Conservation (phyloP, 35 echinoderm and acorn worm genomes). For the Heliocidaris erythrogramma region DNA sequence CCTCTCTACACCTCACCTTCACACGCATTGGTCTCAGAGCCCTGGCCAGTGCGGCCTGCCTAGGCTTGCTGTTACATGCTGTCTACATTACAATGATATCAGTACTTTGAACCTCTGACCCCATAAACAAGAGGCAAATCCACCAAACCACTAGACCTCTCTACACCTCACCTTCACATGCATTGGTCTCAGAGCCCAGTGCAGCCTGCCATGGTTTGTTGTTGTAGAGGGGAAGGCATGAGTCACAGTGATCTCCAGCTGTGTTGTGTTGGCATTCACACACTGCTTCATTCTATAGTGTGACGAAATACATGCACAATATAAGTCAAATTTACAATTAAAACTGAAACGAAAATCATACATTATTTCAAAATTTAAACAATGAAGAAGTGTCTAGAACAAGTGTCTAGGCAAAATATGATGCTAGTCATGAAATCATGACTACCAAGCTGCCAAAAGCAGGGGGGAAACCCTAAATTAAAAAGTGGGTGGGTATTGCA, state of each 20-base stretch:
- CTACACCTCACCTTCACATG: conserved; percentile 74
- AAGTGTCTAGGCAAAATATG: too few relatives aligned
- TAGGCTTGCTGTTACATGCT: not conserved
- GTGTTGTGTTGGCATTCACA: conserved; percentile 97
- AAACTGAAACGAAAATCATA: too few relatives aligned
- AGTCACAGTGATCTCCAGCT: conserved; percentile 67
- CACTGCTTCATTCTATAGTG: conserved; percentile 66
- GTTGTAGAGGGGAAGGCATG: conserved; percentile 82
- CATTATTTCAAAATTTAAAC: too few relatives aligned
- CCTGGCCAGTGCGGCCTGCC: not conserved
- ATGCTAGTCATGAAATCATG: too few relatives aligned
- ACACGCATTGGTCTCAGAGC: too few relatives aligned
- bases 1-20: not conserved
- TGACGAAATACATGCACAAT: not conserved
- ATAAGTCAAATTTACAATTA: too few relatives aligned
- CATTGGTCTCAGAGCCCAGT: conserved; percentile 56
- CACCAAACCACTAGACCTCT: not conserved
- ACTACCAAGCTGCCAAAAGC: too few relatives aligned
- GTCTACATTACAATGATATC: too few relatives aligned
- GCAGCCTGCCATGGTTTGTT: conserved; percentile 64
- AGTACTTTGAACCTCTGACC: too few relatives aligned
- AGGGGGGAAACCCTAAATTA: not conserved
- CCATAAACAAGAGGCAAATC: too few relatives aligned
- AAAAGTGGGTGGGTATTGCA: not conserved
- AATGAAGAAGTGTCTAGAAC: too few relatives aligned